These are phyloP conservation scores for Hydraecia micacea DNA, from an alignment of 2,888 invertebrate genomes.

Conservation along the genomic window DNA sequence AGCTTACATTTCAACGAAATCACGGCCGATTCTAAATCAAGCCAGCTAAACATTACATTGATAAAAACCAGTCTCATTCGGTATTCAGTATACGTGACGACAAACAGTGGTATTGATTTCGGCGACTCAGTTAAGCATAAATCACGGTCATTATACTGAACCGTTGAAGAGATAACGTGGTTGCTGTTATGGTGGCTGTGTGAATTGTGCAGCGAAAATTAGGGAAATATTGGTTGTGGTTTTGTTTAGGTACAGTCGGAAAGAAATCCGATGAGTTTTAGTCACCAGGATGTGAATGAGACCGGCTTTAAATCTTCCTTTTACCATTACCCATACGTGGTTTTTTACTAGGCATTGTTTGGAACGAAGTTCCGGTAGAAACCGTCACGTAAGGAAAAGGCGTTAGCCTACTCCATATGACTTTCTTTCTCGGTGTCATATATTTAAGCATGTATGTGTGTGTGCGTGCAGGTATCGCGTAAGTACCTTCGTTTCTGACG, in stretches of 20 bases:
- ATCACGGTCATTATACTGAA: slow-evolving; percentile 60
- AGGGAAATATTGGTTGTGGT: not conserved
- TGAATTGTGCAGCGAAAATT: not conserved
- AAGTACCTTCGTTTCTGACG: too few relatives aligned
- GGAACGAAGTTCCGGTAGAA: not conserved
- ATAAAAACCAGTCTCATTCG: slow-evolving; percentile 56
- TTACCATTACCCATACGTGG: not conserved
- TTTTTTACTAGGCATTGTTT: not conserved
- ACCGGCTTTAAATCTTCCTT: not conserved
- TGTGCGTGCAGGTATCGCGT: not conserved
- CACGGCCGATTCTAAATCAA: slow-evolving; percentile 45
- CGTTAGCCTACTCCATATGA: not conserved
- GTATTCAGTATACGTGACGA: slow-evolving; percentile 50
- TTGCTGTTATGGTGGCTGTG: slow-evolving; percentile 12
- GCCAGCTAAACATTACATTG: slow-evolving; percentile 46
- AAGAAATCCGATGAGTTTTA: not conserved
- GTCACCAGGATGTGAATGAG: not conserved
- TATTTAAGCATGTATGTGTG: not conserved
- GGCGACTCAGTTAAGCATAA: slow-evolving; percentile 43
- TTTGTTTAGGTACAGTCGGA: not conserved
- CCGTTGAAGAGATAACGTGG: slow-evolving; percentile 40
- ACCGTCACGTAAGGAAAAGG: not conserved
- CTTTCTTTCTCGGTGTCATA: not conserved
- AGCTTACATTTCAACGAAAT: slow-evolving; percentile 36
- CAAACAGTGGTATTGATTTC: slow-evolving; percentile 63